Evolutionary conservation across 1,140 invertebrate genomes (phyloP).

Genomic region (Philotrypesis tridentata): DNA sequence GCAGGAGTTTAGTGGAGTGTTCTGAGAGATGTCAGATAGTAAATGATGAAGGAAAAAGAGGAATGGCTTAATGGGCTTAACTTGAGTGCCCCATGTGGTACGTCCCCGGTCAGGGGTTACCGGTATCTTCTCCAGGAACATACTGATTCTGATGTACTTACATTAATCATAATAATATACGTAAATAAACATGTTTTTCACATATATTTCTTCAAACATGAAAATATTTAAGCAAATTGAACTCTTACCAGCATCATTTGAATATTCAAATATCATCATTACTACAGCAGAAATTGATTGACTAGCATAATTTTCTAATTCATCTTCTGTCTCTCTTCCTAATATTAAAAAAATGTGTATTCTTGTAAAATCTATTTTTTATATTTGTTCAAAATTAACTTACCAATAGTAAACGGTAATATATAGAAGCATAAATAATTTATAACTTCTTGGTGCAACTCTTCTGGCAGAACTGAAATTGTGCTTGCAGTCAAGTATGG

Average conservation of each 20-base stretch:
- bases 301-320: slow-evolving; percentile 88
- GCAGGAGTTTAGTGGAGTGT: no score
- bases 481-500: slow-evolving; percentile 95
- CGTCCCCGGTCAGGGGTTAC: no score
- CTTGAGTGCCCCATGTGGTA: no score
- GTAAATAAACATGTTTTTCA: no score
- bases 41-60: no score
- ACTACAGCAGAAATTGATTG: slow-evolving; percentile 95
- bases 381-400: slow-evolving; percentile 63
- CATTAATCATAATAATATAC: no score
- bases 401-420: slow-evolving; percentile 96
- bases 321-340: slow-evolving; percentile 81
- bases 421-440: slow-evolving; percentile 97
- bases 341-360: neutral
- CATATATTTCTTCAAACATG: no score
- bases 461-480: slow-evolving; percentile 91
- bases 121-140: no score
- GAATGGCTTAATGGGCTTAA: no score
- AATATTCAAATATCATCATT: slow-evolving; percentile 98
- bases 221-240: no score
- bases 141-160: no score
- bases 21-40: no score
- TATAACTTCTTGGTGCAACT: slow-evolving; percentile 95
- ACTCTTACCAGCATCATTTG: slow-evolving; percentile 86
- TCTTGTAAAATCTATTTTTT: neutral